Evolutionary conservation across 2,797 vertebrate species (phyloP).

Genomic region (Odontamblyopus lacepedii): DNA sequence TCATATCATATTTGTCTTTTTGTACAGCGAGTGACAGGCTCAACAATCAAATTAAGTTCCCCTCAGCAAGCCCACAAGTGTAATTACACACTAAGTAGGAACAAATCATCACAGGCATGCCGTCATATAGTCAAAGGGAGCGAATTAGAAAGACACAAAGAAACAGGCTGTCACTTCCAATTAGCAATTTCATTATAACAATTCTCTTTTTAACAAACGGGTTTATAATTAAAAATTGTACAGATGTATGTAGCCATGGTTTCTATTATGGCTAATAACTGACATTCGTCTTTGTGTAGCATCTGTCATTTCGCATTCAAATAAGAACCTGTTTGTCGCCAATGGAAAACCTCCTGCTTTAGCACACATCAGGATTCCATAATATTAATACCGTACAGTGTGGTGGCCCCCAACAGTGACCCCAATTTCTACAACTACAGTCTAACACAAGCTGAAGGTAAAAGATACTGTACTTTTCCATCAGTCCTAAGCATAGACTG

Average conservation of each 20-base stretch:
- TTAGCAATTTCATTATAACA: slow-evolving; percentile 34
- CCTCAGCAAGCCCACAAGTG: slow-evolving; percentile 59
- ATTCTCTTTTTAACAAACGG: slow-evolving; percentile 33
- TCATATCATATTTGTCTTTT: slow-evolving; percentile 60
- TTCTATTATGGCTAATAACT: slow-evolving; percentile 33
- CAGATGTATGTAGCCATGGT: slow-evolving; percentile 23
- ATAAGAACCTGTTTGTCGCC: slow-evolving; percentile 19
- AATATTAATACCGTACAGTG: too few species aligned
- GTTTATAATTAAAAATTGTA: slow-evolving; percentile 39
- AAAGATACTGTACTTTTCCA: too few species aligned
- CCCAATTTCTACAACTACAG: too few species aligned
- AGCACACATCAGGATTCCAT: not conserved
- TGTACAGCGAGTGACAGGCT: slow-evolving; percentile 59
- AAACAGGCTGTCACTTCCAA: slow-evolving; percentile 39
- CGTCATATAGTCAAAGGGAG: slow-evolving; percentile 49
- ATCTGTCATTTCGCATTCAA: slow-evolving; percentile 30
- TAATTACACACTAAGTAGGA: slow-evolving; percentile 64
- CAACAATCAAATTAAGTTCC: slow-evolving; percentile 67
- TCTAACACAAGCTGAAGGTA: too few species aligned
- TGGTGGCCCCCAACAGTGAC: too few species aligned
- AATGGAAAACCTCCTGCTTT: not conserved
- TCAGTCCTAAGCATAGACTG: too few species aligned
- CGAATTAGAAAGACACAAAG: slow-evolving; percentile 39
- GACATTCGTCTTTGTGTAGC: slow-evolving; percentile 34
- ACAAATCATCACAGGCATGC: slow-evolving; percentile 58